Base-by-base conservation (phyloP, 2,888 invertebrate genomes). In the Limnephilus rhombicus region DNA sequence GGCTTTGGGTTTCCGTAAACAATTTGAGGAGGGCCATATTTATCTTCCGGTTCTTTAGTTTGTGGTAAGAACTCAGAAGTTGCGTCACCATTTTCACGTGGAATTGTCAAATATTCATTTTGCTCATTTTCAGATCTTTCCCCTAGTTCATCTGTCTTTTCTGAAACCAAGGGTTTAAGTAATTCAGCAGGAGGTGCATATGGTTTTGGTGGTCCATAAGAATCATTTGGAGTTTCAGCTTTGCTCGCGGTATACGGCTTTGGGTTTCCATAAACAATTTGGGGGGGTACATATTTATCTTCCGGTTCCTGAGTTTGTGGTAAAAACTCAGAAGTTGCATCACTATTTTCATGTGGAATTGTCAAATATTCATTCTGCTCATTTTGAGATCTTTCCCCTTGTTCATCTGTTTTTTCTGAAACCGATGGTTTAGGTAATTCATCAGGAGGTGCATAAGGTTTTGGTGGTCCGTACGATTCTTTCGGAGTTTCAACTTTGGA, bases 11-110 rank as follows among this genome's bases (percentile, higher is more conserved):
- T 85, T 68, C 68, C 90, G 34, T 90, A 85, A 18, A 85, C 53
- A 85, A 29, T 90, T 53, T 34, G 41, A 34, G 91, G 86, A 81
- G 45, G 86, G 11, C 53, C 86, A 53, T 91, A 91, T 41, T 53
- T 80, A n/a, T 86, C 41, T 29, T 86, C 15, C 15, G 86, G 34
- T 37, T 88, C n/a, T 68, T 53, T 68, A 31, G 82, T 81, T 68
- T 68, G 68, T 68, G 68, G 24, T 9, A 68, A n/a, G 24, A 68
- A 68, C 0, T 24, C 68, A 24, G 68, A 68, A 9, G n/a, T 24
- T 24, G 68, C 24, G 9, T 68, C 24, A 68, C 24, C n/a, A 68
- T 68, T 68, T 68, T 68, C 68, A 24, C 5, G 68, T 18, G 68
- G 68, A 68, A 68, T 68, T 68, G 68, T 68, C 68, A 68, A 68